Base-by-base conservation (phyloP, 2,888 invertebrate genomes). In the Mesochorus sp. region DNA sequence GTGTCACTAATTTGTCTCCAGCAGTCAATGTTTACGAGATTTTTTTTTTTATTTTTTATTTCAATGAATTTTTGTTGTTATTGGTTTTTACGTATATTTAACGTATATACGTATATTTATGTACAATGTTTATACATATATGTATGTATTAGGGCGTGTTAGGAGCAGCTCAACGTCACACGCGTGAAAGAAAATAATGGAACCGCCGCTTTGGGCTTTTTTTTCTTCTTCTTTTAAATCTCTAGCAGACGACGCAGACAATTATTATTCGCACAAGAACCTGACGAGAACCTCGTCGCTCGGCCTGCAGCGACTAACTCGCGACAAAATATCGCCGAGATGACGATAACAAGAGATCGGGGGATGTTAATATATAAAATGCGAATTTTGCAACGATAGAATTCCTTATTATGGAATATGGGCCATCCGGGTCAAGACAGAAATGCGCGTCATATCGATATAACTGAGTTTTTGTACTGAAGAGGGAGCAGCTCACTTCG, bases 391-490 rank as follows among this genome's bases (percentile, higher is more conserved):
- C 49, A 49, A 39, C 59, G 74, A 26, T 26, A 37, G 24, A 68
- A 47, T 66, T 66, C 66, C 66, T 79, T 75, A 66, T 78, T 78
- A 37, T 53, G 70, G 66, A 75, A 75, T 71, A 70, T 71, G 78
- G 78, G 59, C 42, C 70, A 59, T 44, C 59, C 74, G 59, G 78
- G 66, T 78, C 66, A 78, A 64, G 26, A 66, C 59, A 53, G 28
- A 64, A 28, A 64, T 57, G 64, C 47, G 64, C 53, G 74, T 74
- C 70, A 66, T 74, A 61, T 70, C 66, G 70, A 44, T 59, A 31
- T 39, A 61, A 66, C 53, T 70, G 44, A 26, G 31, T n/a, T 31
- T 26, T 26, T 21, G 34, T 8, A 66, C 61, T 62, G 66, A 34
- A 79, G 79, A 57, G 67, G 51, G 76, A 66, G 79, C 72, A 17